These are phyloP conservation scores for Heteronetta atricapilla DNA, from an alignment of 2,113 vertebrate species.

Conservation along the genomic window DNA sequence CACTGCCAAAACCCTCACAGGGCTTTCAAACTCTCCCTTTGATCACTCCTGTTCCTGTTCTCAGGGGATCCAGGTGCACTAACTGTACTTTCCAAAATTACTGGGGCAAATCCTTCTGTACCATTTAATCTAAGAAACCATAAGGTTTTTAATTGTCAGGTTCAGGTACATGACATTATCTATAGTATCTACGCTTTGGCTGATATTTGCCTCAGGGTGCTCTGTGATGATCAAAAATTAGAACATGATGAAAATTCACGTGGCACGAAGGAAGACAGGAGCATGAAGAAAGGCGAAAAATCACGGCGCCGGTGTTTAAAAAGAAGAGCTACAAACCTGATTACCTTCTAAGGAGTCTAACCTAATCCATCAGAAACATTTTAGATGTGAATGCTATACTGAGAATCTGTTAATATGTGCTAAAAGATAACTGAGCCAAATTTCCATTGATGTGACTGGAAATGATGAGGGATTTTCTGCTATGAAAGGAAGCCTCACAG, in stretches of 20 bases:
- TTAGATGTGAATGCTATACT: not conserved
- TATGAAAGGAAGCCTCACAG: not conserved
- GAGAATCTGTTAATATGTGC: not conserved
- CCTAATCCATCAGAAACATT: not conserved
- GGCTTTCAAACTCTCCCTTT: not conserved
- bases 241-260: not conserved
- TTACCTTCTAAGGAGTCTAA: not conserved
- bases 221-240: not conserved
- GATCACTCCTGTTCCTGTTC: not conserved
- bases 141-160: not conserved
- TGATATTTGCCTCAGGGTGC: not conserved
- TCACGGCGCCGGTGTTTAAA: not conserved
- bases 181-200: not conserved
- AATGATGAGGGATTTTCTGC: fast-evolving
- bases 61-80: not conserved
- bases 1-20: not conserved
- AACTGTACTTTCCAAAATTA: not conserved
- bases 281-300: not conserved
- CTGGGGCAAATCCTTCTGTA: not conserved
- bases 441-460: not conserved
- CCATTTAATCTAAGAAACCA: not conserved
- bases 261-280: not conserved
- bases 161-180: not conserved
- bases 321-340: not conserved
- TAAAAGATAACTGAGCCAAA: not conserved